Evolutionary conservation across 2,888 invertebrate species (phyloP).

Genomic region (Lissonota sp.): DNA sequence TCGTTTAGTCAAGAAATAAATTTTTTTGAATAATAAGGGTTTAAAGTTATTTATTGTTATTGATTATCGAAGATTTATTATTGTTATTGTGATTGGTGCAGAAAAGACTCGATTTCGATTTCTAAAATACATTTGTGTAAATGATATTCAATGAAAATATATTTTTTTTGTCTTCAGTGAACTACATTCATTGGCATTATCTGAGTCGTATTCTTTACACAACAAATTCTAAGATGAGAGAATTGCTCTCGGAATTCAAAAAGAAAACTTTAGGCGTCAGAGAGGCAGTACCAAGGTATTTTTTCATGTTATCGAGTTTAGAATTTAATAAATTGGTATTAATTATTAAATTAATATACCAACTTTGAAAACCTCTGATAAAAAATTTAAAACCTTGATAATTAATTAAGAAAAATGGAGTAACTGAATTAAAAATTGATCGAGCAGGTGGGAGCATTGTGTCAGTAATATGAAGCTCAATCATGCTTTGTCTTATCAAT

Average conservation of each 20-base stretch:
- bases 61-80: too few relatives aligned
- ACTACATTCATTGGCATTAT: slow-evolving; percentile 70
- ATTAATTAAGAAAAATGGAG: not conserved
- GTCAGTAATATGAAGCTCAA: slow-evolving; percentile 56
- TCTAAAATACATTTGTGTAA: too few relatives aligned
- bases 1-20: too few relatives aligned
- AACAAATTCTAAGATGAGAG: slow-evolving; percentile 61
- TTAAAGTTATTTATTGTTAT: too few relatives aligned
- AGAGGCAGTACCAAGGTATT: slow-evolving; percentile 43
- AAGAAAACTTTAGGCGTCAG: slow-evolving; percentile 44
- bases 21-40: too few relatives aligned
- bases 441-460: slow-evolving; percentile 66
- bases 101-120: too few relatives aligned
- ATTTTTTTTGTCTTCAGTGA: slow-evolving; percentile 56
- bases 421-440: not conserved
- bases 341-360: too few relatives aligned
- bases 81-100: too few relatives aligned
- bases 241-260: slow-evolving; percentile 44
- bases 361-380: too few relatives aligned
- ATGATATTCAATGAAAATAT: too few relatives aligned
- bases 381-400: too few relatives aligned
- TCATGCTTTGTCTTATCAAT: slow-evolving; percentile 66
- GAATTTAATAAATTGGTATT: not conserved
- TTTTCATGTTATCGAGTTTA: not conserved
- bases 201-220: slow-evolving; percentile 53